Evolutionary conservation across 2,888 invertebrate species (phyloP).

Genomic region (Piscicola geometra): DNA sequence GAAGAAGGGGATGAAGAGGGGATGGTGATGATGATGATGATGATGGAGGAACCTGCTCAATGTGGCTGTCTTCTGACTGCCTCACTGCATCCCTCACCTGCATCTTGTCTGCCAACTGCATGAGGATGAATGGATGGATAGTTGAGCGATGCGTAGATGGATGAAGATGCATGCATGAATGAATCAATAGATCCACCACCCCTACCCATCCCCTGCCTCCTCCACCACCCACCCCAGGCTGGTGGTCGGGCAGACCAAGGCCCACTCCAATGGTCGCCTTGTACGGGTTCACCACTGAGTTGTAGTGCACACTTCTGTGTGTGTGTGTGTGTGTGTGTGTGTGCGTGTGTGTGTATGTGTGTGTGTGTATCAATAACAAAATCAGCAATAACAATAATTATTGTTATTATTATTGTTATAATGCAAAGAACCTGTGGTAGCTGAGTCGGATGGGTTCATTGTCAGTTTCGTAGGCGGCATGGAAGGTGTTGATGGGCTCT

Average conservation of each 20-base stretch:
- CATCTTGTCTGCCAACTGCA: constrained; percentile 65
- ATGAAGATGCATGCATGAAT: too few relatives aligned
- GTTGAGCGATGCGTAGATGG: not conserved
- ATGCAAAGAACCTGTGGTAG: too few relatives aligned
- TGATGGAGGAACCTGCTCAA: constrained; percentile 66
- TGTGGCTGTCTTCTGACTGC: constrained; percentile 72
- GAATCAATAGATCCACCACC: not conserved
- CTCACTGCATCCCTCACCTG: constrained; percentile 70
- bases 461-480: constrained; percentile 70
- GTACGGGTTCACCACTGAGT: constrained; percentile 79
- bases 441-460: constrained; percentile 70
- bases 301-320: constrained; percentile 80
- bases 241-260: constrained; percentile 73
- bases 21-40: too few relatives aligned
- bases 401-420: too few relatives aligned
- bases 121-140: constrained; percentile 23
- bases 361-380: too few relatives aligned
- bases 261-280: constrained; percentile 74
- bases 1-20: not conserved
- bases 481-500: constrained; percentile 83
- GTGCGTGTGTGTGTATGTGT: too few relatives aligned
- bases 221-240: constrained; percentile 62
- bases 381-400: too few relatives aligned
- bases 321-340: too few relatives aligned
- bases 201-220: too few relatives aligned